phyloP scores from a whole-genome alignment of 2,888 invertebrate species.

The Clistopyga incitator region DNA sequence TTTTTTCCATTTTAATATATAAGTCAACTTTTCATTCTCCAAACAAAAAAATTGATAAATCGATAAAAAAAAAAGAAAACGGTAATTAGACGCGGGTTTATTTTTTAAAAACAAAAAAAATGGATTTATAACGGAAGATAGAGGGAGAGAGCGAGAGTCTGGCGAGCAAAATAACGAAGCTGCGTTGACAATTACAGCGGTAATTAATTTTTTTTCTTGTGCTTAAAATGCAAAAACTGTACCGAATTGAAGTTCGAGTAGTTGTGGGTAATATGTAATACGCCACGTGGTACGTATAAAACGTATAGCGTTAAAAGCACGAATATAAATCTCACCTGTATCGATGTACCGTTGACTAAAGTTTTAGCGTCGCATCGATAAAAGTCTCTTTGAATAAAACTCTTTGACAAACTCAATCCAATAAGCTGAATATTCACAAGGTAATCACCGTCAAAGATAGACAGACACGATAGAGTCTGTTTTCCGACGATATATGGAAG shows the following conservation, averaged over 20 bases:
- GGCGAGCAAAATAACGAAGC: too few species aligned
- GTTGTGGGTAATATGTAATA: neutral
- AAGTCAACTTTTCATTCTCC: too few species aligned
- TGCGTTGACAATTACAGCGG: too few species aligned
- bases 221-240: neutral
- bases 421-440: constrained; percentile 50
- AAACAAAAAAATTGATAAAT: too few species aligned
- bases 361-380: neutral
- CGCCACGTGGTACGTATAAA: constrained; percentile 16
- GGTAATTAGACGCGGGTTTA: too few species aligned
- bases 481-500: constrained; percentile 35
- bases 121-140: too few species aligned
- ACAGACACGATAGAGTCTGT: constrained; percentile 20
- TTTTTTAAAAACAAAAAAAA: too few species aligned
- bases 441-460: too few species aligned
- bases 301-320: neutral
- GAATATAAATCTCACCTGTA: constrained; percentile 6
- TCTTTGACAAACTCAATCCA: neutral
- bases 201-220: neutral
- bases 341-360: neutral
- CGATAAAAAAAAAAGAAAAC: too few species aligned
- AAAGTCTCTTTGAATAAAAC: neutral
- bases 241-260: too few species aligned
- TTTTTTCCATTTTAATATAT: too few species aligned
- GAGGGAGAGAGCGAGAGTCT: too few species aligned